These are phyloP conservation scores for human (Homo sapiens) DNA, from an alignment of 2,113 vertebrate species.

Conservation along the genomic window GRCh38 chr21:24182001-24182500, in stretches of 20 bases:
- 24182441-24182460: neutral
- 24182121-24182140: neutral
- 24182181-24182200: neutral
- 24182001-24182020: neutral
- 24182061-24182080: neutral
- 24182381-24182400: neutral
- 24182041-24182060: neutral
- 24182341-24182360: neutral
- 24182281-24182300: neutral
- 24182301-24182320: neutral
- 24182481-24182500: neutral
- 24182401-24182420: neutral
- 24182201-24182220: neutral
- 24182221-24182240: neutral
- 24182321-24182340: neutral
- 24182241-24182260: neutral
- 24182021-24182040: neutral
- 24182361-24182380: neutral
- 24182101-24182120: neutral
- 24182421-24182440: neutral
- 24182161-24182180: neutral
- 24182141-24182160: neutral
- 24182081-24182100: neutral
- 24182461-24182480: neutral
- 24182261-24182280: neutral